Evolutionary conservation across 30 jellyfish, hydroid and myxozoan species (phyloP), one percentile per base, ranked within the genome.

Genomic region (Hydractinia symbiolongicarpus): DNA sequence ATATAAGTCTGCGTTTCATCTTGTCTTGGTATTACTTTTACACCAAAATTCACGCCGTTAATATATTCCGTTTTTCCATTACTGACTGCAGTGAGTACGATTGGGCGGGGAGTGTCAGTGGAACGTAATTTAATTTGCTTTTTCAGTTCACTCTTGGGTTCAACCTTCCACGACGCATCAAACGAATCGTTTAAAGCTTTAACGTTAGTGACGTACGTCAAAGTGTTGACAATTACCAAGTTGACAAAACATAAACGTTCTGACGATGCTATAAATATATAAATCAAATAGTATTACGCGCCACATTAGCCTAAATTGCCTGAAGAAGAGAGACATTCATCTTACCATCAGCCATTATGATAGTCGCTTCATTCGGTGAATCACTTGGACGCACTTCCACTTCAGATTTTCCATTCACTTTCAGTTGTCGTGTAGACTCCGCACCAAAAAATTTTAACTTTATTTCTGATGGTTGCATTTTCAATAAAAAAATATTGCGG

Each of bases 21-120:
- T 71, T 58, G 60, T 19, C 30, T 58, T 20, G 61, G 80, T 30
- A 4, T 71, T 54, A 71, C 60, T 20, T 71, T 20, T 30, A 19
- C 80, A 9, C 9, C 60, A 71, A 54, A 54, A 0, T 71, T 7
- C 30, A 71, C 55, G 51, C 80, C 80, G 51, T 71, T 71, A 15
- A 71, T 71, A 71, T 19, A 71, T 71, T 71, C 80, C 15, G 9
- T 71, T 50, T 50, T 50, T n/a, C 80, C 80, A 71, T 4, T 52
- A 5, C 60, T 71, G 61, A 19, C 51, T 9, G 80, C 60, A n/a
- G 15, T 58, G 7, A 19, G 60, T 9, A n/a, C 1, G 30, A 19
- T 9, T 71, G 61, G 61, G 30, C 56, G 13, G 15, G 54, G n/a
- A 8, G 30, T 30, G 4, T 58, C 80, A 19, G 80, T 14, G 15